Evolutionary conservation across 2,113 vertebrate genomes (phyloP), one percentile per base, ranked within the genome.

Genomic region (Dicerorhinus sumatrensis): DNA sequence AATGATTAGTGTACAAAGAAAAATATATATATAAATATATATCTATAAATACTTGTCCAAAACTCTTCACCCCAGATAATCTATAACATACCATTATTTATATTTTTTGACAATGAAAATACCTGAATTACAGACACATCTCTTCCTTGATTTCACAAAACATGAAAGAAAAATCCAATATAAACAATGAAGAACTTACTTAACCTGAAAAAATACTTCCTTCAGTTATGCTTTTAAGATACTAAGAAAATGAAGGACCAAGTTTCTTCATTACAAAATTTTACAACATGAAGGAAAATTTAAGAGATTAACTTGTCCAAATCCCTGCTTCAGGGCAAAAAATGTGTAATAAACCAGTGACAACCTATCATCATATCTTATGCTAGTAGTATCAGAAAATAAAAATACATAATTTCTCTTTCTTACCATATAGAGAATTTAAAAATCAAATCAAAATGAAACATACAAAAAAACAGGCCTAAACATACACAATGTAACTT

Each of bases 361-460:
- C 51, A 91, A 62, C n/a, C 3, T 82, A 42, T 86, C 16, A 39
- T 51, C 25, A 11, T 31, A 67, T 51, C 33, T 46, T 80, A 81
- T 16, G 69, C n/a, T 91, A 73, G 11, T 0, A 31, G 18, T 36
- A 72, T 60, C 65, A 87, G 77, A 84, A 92, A 89, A 92, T 33
- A 48, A 87, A 94, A 82, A 69, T 58, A 80, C 9, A 33, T 63
- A 23, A 89, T 56, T 88, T 62, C 39, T 84, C 20, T 73, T 94
- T 94, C 82, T 88, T n/a, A 82, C 36, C 46, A 92, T 18, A 33
- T 33, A 92, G 42, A 95, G 36, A 89, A 89, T 54, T 89, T 89
- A 60, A 89, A 95, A 94, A 36, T 3, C 62, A 91, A 92, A 39
- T 72, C 39, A 96, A 94, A 84, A 76, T 69, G 31, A 91, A 94